Conservation (phyloP, 2,113 vertebrate species). For the Corynorhinus townsendii region DNA sequence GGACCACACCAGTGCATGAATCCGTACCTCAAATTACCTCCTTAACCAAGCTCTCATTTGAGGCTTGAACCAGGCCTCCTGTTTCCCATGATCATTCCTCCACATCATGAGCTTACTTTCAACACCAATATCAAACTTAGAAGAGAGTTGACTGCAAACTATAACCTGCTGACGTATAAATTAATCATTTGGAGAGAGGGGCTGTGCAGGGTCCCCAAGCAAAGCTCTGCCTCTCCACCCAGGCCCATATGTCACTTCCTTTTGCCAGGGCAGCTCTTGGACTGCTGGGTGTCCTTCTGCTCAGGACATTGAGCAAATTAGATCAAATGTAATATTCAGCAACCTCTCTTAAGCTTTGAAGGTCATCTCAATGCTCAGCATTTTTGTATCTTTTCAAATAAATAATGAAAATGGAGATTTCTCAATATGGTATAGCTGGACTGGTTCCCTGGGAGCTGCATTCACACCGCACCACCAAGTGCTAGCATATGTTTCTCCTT, state of each 20-base stretch:
- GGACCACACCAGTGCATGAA: no score
- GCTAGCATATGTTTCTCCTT: constrained; percentile 59
- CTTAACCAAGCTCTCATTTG: background rate
- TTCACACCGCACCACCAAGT: background rate
- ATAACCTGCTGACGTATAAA: constrained; percentile 43
- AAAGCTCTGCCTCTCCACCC: constrained; percentile 27
- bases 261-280: constrained; percentile 57
- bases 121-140: background rate
- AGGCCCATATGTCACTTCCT: constrained; percentile 54
- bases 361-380: constrained; percentile 51
- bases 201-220: constrained; percentile 23
- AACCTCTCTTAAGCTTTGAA: constrained; percentile 33
- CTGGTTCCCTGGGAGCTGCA: constrained; percentile 41
- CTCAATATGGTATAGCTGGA: constrained; percentile 52
- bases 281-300: constrained; percentile 62
- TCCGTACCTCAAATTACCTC: background rate
- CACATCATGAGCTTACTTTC: background rate
- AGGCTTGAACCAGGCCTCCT: background rate
- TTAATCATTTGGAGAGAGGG: constrained; percentile 43
- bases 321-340: constrained; percentile 8
- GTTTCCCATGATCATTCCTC: background rate
- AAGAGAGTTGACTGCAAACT: background rate
- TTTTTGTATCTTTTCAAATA: constrained; percentile 50
- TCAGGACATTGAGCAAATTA: constrained; percentile 30
- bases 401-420: constrained; percentile 56